Base-by-base conservation (phyloP, 2,113 vertebrate genomes). In the Pangasianodon hypophthalmus region DNA sequence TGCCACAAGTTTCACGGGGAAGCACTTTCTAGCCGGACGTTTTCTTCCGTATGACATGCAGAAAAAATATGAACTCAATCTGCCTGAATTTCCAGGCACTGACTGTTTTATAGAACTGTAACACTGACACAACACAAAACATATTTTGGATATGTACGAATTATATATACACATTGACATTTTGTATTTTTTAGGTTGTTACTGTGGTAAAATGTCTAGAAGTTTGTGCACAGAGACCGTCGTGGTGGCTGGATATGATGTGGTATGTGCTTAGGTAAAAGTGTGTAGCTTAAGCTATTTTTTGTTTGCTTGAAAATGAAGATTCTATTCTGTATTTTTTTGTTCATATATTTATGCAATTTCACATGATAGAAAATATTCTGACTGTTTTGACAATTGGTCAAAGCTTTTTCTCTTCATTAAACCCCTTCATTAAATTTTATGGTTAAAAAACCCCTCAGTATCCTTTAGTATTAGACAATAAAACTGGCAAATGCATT, bases 11-110 rank as follows among this genome's bases (percentile, higher is more conserved):
- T 99, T 99, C 94, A 95, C 96, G 0, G 98, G 98, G 87, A 97
- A 97, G 93, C 98, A 99, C 93, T 98, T 98, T 73, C 95, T 99
- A 92, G 98, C 97, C 0, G 98, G 98, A 56, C 96, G 98, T 11
- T 99, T 98, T 94, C 95, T 99, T 87, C 98, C 98, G 0, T 97
- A 97, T 44, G 98, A 99, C 29, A 94, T 99, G 92, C 98, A 97
- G 94, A 97, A 97, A 91, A 99, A 98, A 95, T 99, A 97, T 0
- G 97, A 97, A 87, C 96, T 99, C 83, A 96, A 97, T 93, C 95
- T 97, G 21, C 98, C 98, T 0, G 96, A 96, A 4, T 99, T 97
- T 91, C 93, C 97, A 0, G 97, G 97, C 94, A 98, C 97, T 88
- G 98, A 99, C 92, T 96, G 96, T 91, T 95, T 99, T 90, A 95